Base-by-base conservation (phyloP, 2,888 invertebrate genomes). In the Zygothrica quintamaculata region DNA sequence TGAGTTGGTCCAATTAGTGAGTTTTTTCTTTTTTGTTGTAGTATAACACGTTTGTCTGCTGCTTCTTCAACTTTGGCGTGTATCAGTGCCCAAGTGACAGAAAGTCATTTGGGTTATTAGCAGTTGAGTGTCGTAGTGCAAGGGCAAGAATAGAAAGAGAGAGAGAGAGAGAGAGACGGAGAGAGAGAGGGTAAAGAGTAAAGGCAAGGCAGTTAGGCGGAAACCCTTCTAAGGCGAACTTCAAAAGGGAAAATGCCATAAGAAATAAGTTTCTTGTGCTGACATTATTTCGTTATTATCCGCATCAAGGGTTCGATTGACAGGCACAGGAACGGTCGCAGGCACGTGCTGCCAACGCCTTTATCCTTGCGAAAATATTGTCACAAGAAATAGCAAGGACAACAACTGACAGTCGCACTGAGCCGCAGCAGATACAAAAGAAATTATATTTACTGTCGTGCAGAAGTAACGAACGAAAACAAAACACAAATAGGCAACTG, bases 261-360 rank as follows among this genome's bases (percentile, higher is more conserved):
- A 71, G 58, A 74, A 72, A 71, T 58, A 75, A 77, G 61, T 74
- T 69, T 70, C 66, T 53, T 62, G 52, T 67, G 58, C 73, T 73
- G 76, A 75, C 81, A 88, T 87, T 87, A 87, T 85, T 88, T 85
- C 79, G 84, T 87, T 87, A 85, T 87, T 87, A 88, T 84, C 77
- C 85, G 75, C 85, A 84, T 76, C 88, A 88, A 85, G 75, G 69
- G 77, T 60, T 79, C 82, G 85, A 84, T 84, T 84, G 82, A 84
- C 82, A 82, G 62, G 39, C 71, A 36, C 1, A 6, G 46, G 29
- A 37, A 62, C 51, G 36, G 73, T 72, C 74, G 51, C 68, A 69
- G 67, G 73, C 80, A 88, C 85, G 84, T 78, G 86, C 74, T 77
- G 79, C 74, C 74, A 67, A 72, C 68, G 82, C 77, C 75, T 77